Percentiles rank a stretch among this genome's conserved stretches.
These are phyloP conservation scores for Tyto alba DNA, from an alignment of 2,113 vertebrate species.

Conservation along the genomic window DNA sequence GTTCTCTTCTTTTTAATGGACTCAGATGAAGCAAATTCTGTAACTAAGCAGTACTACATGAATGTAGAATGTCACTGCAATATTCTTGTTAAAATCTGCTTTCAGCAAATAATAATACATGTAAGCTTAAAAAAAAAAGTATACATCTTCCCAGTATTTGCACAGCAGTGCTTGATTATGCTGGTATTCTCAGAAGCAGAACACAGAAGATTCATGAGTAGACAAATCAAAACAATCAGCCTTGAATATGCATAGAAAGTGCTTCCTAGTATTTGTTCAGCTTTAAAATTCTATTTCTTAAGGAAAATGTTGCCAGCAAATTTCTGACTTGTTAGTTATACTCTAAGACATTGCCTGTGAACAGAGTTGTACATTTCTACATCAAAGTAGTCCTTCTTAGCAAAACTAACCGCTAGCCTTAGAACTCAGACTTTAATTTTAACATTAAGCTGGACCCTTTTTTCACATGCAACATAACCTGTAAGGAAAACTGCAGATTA, in stretches of 20 bases:
- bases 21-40: neutral
- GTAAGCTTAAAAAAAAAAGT: neutral
- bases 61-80: neutral
- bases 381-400: neutral
- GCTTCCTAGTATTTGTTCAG: neutral
- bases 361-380: neutral
- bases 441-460: neutral
- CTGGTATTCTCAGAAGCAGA: neutral
- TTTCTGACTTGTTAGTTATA: neutral
- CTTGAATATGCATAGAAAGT: neutral
- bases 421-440: neutral
- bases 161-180: neutral
- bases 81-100: neutral
- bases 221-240: neutral
- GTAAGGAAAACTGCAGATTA: neutral
- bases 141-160: neutral
- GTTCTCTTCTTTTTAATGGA: neutral
- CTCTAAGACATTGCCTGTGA: neutral
- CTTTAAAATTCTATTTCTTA: neutral
- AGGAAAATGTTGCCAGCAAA: neutral
- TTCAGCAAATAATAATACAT: neutral
- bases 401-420: neutral
- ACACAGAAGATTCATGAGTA: neutral
- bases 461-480: neutral
- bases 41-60: neutral